These are phyloP conservation scores for Prionace glauca DNA, from an alignment of 2,797 vertebrate species.

Conservation along the genomic window DNA sequence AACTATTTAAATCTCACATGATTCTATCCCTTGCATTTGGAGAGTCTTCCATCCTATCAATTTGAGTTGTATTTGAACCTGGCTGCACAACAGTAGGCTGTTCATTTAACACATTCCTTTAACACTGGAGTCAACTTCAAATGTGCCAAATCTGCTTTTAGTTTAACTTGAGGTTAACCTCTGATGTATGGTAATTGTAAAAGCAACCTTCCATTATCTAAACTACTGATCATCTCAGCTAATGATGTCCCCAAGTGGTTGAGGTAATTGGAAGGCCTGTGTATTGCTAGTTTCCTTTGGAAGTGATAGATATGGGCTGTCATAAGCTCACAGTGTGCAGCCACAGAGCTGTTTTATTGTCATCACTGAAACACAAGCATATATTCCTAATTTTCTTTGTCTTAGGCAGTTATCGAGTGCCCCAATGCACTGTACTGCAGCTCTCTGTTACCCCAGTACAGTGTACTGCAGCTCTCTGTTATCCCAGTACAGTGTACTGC, in stretches of 20 bases:
- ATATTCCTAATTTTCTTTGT: background rate
- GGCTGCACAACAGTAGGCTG: background rate
- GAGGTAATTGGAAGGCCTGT: conserved; percentile 34
- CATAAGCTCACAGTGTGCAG: background rate
- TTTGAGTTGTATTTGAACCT: background rate
- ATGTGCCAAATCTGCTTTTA: conserved; percentile 19
- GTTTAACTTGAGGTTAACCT: conserved; percentile 31
- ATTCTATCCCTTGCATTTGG: background rate
- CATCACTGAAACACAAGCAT: background rate
- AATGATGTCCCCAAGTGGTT: conserved; percentile 37
- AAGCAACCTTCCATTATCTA: conserved; percentile 22
- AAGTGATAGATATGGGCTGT: conserved; percentile 28
- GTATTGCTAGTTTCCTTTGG: conserved; percentile 21
- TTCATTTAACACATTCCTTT: background rate
- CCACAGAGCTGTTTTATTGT: background rate
- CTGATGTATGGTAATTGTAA: conserved; percentile 31
- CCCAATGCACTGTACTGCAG: background rate
- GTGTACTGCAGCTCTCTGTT: background rate
- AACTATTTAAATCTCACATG: background rate
- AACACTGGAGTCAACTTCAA: conserved; percentile 14
- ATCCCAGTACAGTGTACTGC: background rate
- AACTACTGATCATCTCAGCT: conserved; percentile 27
- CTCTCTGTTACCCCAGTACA: no score
- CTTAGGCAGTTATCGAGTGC: background rate
- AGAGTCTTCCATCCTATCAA: background rate